Base-by-base conservation (phyloP, 2,888 invertebrate species). In the Coelopa pilipes region DNA sequence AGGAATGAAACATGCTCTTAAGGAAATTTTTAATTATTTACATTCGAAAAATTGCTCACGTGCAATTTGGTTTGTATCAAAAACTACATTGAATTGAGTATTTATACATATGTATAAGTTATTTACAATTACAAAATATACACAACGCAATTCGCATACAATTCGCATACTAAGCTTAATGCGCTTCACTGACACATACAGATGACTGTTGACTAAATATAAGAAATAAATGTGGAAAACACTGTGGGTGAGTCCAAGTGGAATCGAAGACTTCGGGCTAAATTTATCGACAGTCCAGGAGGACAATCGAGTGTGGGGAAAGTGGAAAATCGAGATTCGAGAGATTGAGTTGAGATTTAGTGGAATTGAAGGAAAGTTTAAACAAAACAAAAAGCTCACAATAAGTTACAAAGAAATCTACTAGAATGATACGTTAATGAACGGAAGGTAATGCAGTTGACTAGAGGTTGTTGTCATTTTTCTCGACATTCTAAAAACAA, bases 401-500 rank as follows among this genome's bases (percentile, higher is more conserved):
- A 65, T 71, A 63, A 55, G 55, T 71, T 71, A 71, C 53, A 65
- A 65, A 55, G 55, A 65, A 65, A 65, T 65, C 65, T 71, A 55
- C 55, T 24, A 60, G 17, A 21, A 46, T 46, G 46, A 45, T 62
- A 34, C n/a, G 34, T 62, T 21, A 19, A 59, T 59, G 24, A 15
- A 59, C 34, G n/a, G 17, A 34, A 72, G 75, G 72, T 73, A 72
- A 75, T 74, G 75, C 74, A 74, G 57, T 49, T 57, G 17, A 57
- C 69, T 50, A 17, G 49, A 62, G 63, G 62, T 81, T 60, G 75
- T 75, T 71, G 77, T 78, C 78, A 80, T 78, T 83, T 85, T 81
- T 78, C 83, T 85, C 80, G 82, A 81, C 80, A 81, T 76, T 76
- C 83, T 82, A 83, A 84, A 84, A 85, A 84, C 84, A 84, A 85